Percentiles rank a stretch among this genome's conserved stretches.
Evolutionary conservation across 2,113 vertebrate species (phyloP).

Genomic region (Nothocercus julius): DNA sequence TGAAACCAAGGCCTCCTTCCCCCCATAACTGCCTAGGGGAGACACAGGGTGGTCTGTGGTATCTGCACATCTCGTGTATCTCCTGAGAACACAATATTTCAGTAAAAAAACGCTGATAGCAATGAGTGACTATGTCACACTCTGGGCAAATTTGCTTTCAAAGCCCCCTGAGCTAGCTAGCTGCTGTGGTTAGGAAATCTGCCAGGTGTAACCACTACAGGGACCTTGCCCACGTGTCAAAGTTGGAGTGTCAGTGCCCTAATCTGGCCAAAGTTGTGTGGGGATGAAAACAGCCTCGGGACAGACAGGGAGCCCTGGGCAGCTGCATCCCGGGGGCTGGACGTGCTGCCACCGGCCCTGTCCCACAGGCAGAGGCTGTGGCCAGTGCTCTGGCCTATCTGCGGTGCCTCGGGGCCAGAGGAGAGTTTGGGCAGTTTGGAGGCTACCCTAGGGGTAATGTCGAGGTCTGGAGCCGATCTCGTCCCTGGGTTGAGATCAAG

Average conservation of each 20-base stretch:
- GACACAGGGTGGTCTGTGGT: background rate
- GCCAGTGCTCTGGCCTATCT: background rate
- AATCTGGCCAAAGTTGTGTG: background rate
- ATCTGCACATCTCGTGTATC: background rate
- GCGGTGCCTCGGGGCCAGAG: background rate
- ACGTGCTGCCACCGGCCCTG: background rate
- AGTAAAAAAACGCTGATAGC: background rate
- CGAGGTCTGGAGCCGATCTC: background rate
- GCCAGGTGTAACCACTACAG: too few relatives aligned
- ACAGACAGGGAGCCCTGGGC: background rate
- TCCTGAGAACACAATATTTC: background rate
- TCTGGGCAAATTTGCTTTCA: background rate
- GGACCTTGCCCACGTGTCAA: background rate
- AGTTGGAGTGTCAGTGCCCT: background rate
- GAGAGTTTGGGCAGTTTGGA: background rate
- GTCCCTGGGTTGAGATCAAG: background rate
- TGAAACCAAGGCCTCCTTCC: background rate
- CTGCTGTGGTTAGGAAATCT: background rate
- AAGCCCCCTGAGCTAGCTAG: background rate
- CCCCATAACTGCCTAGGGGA: background rate
- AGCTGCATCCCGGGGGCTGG: background rate
- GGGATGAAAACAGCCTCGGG: background rate
- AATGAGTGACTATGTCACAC: background rate
- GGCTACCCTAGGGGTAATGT: background rate
- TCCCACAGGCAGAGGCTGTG: background rate